These are phyloP conservation scores for Myotis myotis DNA, from an alignment of 2,797 vertebrate species.

Conservation along the genomic window DNA sequence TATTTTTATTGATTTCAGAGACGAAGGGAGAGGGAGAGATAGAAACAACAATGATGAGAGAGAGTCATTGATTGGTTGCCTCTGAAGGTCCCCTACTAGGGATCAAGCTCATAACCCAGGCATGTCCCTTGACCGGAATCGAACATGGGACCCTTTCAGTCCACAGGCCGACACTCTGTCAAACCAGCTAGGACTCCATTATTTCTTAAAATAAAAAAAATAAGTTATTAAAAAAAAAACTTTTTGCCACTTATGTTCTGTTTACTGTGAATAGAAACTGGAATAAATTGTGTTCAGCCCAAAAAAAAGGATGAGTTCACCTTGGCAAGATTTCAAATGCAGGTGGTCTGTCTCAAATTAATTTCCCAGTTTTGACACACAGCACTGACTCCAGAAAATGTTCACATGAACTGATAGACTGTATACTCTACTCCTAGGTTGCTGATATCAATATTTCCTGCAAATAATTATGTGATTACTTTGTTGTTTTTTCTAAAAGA, in stretches of 20 bases:
- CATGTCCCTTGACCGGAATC: no score
- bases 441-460: not conserved
- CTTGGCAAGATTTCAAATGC: not conserved
- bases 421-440: not conserved
- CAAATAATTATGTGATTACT: not conserved
- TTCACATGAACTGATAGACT: not conserved
- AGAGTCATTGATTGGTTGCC: no score
- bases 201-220: constrained; percentile 6
- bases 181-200: not conserved
- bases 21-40: no score
- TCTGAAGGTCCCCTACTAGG: no score
- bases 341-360: not conserved
- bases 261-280: not conserved
- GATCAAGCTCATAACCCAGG: no score
- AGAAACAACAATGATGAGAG: no score
- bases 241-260: not conserved
- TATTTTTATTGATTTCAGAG: no score
- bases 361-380: not conserved
- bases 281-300: not conserved
- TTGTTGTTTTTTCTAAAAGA: not conserved
- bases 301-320: not conserved
- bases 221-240: not conserved
- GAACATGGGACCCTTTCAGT: no score
- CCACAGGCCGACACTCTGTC: no score
- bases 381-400: not conserved